A percentile compares a stretch with the other conserved stretches of the same genome.
Conservation (phyloP, 2,113 vertebrate genomes). For the Nyctibius bracteatus region DNA sequence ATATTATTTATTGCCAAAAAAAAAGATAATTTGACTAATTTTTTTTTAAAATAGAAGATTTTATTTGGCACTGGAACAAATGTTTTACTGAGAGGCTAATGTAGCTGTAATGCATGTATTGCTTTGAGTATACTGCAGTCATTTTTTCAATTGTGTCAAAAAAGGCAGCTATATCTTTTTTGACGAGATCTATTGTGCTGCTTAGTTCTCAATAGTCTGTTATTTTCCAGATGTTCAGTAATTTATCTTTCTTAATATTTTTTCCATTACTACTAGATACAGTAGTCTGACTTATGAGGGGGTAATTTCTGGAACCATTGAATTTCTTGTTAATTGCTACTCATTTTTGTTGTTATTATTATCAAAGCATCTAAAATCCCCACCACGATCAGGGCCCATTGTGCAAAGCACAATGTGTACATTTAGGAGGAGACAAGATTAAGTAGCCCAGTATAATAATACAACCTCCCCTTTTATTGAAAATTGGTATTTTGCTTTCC, state of each 20-base stretch:
- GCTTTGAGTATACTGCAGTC: neutral
- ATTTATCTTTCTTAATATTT: slow-evolving; percentile 16
- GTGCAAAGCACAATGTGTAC: neutral
- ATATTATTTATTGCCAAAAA: neutral
- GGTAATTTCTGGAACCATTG: neutral
- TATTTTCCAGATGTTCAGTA: slow-evolving; percentile 8
- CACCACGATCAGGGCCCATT: neutral
- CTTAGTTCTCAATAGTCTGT: neutral
- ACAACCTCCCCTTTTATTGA: neutral
- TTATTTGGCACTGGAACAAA: neutral
- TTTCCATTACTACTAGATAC: neutral
- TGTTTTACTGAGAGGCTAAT: neutral
- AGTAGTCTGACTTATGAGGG: neutral
- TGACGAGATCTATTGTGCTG: neutral
- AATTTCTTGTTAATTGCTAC: neutral
- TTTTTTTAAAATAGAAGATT: neutral
- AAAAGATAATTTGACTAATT: neutral
- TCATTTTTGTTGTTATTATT: neutral
- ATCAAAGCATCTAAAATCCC: neutral
- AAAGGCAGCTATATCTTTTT: neutral
- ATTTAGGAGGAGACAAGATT: neutral
- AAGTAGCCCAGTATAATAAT: neutral
- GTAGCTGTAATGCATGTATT: neutral
- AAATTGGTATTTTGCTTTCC: neutral
- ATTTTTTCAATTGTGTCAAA: neutral